Base-by-base conservation (phyloP, 2,888 invertebrate genomes). In the Matsumyia berberina region DNA sequence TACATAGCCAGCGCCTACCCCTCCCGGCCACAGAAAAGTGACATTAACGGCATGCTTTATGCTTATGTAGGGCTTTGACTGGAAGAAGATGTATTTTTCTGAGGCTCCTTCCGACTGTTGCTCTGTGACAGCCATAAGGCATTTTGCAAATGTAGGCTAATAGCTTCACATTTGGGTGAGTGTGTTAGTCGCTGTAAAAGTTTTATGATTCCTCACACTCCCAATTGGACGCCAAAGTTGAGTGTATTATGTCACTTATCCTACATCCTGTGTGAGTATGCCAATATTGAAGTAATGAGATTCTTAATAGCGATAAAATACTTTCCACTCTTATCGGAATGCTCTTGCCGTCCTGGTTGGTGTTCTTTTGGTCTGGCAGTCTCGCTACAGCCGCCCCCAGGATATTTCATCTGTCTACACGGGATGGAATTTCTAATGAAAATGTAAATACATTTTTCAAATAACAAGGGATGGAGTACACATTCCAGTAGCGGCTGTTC, bases 61-160 rank as follows among this genome's bases (percentile, higher is more conserved):
- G 15, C 53, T 24, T 31, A 4, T 9, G 24, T 12, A 51, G 29
- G 62, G 33, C 11, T 49, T 11, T 24, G 35, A 9, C 12, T 49
- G 46, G 33, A 0, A 9, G 19, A 64, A 46, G 46, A 33, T 64
- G 44, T 64, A 6, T 11, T 17, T 64, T 17, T 49, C 44, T 33
- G 19, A 35, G 7, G 46, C 8, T 51, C 11, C 24, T 39, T 35
- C 42, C 19, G 70, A 29, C 49, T 70, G 58, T 70, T 57, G 70
- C 57, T 72, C 24, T 37, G 29, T 44, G 42, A 19, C 69, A 46
- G 42, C 15, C 39, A 51, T 35, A 51, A 46, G 24, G 12, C 46
- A 55, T 51, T 42, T 51, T 24, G 17, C 37, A 49, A 70, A 49
- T 55, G 55, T 53, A 55, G 29, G 31, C 51, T 67, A 49, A 33